phyloP scores from a whole-genome alignment of 2,888 invertebrate genomes.

The Trachelus tabidus region DNA sequence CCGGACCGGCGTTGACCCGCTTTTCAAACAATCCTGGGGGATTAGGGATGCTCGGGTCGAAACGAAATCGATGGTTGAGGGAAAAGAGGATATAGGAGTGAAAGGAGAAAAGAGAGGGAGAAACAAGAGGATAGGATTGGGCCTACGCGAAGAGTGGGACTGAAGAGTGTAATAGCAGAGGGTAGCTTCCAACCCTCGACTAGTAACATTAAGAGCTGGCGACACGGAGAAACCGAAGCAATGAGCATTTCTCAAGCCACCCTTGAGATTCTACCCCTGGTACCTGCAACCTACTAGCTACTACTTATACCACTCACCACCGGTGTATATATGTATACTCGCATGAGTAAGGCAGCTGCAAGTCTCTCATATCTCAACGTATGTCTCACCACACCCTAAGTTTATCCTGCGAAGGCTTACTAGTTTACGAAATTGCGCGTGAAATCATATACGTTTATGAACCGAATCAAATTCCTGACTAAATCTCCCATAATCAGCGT shows the following conservation, averaged over 20 bases:
- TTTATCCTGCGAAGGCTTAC: conserved; percentile 28
- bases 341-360: too few relatives aligned
- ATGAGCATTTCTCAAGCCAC: neutral
- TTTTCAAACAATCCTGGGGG: conserved; percentile 1
- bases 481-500: neutral
- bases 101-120: conserved; percentile 11
- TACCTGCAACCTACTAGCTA: neutral
- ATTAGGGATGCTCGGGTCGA: neutral
- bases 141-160: too few relatives aligned
- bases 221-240: conserved; percentile 1
- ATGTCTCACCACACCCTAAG: too few relatives aligned
- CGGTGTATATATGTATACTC: too few relatives aligned
- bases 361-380: too few relatives aligned
- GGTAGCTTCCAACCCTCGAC: too few relatives aligned
- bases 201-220: too few relatives aligned
- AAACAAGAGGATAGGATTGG: conserved; percentile 1
- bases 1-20: neutral
- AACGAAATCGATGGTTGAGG: neutral
- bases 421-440: conserved; percentile 55
- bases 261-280: neutral
- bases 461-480: conserved; percentile 44
- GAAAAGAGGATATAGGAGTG: neutral
- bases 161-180: too few relatives aligned
- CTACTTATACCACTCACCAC: neutral
- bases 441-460: conserved; percentile 52